These are phyloP conservation scores for Ricordea florida DNA, from an alignment of 92 coral and sea anemone species.

Conservation along the genomic window DNA sequence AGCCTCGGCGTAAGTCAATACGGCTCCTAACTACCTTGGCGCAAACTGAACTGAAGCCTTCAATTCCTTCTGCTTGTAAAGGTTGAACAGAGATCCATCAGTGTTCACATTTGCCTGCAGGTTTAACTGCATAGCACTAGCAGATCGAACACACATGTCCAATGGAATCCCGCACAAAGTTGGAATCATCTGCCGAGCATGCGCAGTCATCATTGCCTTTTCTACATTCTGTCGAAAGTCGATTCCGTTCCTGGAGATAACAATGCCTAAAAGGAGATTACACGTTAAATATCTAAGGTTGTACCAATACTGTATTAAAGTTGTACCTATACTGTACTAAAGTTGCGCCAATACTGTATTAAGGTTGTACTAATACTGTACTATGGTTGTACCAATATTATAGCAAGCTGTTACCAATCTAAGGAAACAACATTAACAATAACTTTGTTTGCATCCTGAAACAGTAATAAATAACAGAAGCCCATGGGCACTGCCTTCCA, in stretches of 20 bases:
- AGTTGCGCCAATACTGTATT: too few species aligned
- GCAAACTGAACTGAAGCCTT: constrained; percentile 23
- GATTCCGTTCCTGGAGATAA: constrained; percentile 60
- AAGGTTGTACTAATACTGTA: too few species aligned
- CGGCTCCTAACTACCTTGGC: constrained; percentile 78
- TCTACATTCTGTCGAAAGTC: constrained; percentile 35
- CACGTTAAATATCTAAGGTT: neutral
- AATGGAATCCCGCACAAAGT: constrained; percentile 82
- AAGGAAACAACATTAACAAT: too few species aligned
- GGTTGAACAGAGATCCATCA: constrained; percentile 34
- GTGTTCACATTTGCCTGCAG: constrained; percentile 29
- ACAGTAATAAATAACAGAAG: too few species aligned
- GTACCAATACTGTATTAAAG: too few species aligned
- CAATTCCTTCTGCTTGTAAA: constrained; percentile 13
- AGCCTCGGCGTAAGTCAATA: too few species aligned
- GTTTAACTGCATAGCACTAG: constrained; percentile 21
- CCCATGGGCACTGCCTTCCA: too few species aligned
- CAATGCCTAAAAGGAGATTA: constrained; percentile 45
- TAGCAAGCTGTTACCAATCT: too few species aligned
- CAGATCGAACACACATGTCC: constrained; percentile 52
- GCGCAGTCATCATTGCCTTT: constrained; percentile 62
- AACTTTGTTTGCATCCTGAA: too few species aligned
- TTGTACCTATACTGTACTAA: too few species aligned
- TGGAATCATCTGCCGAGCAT: constrained; percentile 74
- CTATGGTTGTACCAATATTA: too few species aligned